phyloP scores from a whole-genome alignment of 2,797 vertebrate species.

The Microctenopoma stevenorrisi region DNA sequence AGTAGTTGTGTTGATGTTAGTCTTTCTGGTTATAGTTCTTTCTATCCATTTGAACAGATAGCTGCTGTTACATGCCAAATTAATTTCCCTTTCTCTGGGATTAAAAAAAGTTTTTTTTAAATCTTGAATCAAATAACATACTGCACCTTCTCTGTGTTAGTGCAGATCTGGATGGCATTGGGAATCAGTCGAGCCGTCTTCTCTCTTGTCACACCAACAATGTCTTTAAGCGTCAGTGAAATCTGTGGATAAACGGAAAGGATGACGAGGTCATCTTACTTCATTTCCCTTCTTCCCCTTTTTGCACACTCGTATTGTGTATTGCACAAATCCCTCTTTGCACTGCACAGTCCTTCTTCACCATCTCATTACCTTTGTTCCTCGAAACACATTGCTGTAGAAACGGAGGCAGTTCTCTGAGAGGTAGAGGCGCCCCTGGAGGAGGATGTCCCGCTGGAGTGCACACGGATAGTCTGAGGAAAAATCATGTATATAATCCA shows the following conservation, averaged over 20 bases:
- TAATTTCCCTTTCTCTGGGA: no score
- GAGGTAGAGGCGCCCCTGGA: constrained; percentile 93
- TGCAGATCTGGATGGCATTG: constrained; percentile 93
- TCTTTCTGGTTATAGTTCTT: no score
- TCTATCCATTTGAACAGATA: no score
- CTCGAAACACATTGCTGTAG: constrained; percentile 96
- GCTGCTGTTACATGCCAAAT: no score
- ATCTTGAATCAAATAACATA: constrained; percentile 42
- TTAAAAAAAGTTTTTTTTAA: no score
- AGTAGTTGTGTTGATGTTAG: no score
- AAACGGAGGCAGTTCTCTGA: constrained; percentile 94
- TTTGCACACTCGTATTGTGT: no score
- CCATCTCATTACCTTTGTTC: constrained; percentile 87
- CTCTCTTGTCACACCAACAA: constrained; percentile 89
- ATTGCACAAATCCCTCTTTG: neutral
- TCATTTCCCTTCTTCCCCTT: no score
- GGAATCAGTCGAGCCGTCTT: constrained; percentile 94
- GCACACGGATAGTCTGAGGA: constrained; percentile 91
- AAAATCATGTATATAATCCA: constrained; percentile 10
- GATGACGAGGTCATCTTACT: neutral
- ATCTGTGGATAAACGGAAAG: constrained; percentile 81
- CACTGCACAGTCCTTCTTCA: no score
- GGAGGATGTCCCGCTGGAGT: constrained; percentile 93
- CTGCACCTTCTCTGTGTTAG: constrained; percentile 90
- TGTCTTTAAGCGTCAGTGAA: constrained; percentile 87